Evolutionary conservation across 2,888 invertebrate species (phyloP).

Genomic region (Tetrapedia diversipes): DNA sequence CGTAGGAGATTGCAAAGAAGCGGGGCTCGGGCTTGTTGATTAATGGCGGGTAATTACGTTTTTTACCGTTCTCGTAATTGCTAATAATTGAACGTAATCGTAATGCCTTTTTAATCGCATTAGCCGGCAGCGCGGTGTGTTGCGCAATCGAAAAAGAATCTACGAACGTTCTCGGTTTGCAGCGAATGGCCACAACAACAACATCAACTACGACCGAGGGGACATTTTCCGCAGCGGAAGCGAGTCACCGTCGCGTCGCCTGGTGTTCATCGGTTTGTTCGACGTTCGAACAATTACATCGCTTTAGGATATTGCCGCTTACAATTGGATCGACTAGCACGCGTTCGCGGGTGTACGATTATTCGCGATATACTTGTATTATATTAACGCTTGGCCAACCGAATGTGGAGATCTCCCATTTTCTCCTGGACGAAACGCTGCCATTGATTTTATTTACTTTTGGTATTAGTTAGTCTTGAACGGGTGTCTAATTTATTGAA

Average conservation of each 20-base stretch:
- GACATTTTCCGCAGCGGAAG: conserved; percentile 60
- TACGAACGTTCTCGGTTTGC: conserved; percentile 44
- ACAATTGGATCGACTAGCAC: background rate
- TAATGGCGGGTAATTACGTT: conserved; percentile 79
- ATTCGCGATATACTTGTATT: background rate
- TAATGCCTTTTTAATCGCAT: conserved; percentile 80
- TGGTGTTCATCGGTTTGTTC: conserved; percentile 31
- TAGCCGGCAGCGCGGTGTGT: conserved; percentile 68
- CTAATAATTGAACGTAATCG: conserved; percentile 81
- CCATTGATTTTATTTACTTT: no score
- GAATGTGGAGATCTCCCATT: no score
- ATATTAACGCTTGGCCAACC: no score
- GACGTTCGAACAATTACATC: conserved; percentile 45
- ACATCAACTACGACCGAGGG: conserved; percentile 5
- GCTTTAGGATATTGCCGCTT: background rate
- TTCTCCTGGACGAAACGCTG: no score
- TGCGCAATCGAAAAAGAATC: conserved; percentile 74
- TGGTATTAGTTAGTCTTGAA: no score
- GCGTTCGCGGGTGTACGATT: background rate
- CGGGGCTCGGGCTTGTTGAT: conserved; percentile 73
- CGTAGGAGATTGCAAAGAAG: conserved; percentile 48
- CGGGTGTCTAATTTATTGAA: no score
- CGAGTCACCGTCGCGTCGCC: conserved; percentile 38
- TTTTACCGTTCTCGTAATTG: conserved; percentile 79
- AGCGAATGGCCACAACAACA: background rate